Evolutionary conservation across 2,113 vertebrate species (phyloP).

Genomic region (Recurvirostra avosetta): DNA sequence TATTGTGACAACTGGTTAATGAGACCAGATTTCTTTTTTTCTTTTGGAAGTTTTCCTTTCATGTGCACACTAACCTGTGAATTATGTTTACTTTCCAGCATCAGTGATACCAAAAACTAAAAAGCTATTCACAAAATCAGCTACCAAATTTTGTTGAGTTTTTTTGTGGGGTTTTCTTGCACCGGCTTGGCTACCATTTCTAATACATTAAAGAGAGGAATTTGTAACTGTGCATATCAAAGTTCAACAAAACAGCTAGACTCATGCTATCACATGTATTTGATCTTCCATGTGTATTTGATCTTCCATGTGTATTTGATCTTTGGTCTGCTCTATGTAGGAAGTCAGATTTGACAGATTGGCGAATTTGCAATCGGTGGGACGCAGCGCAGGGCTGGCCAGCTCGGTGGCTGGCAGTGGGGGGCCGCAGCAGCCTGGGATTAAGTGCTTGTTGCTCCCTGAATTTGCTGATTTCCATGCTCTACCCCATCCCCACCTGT

Average conservation of each 20-base stretch:
- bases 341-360: neutral
- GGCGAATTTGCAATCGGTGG: accelerated
- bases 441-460: neutral
- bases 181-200: neutral
- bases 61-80: neutral
- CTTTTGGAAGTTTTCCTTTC: neutral
- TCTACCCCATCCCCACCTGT: neutral
- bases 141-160: neutral
- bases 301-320: neutral
- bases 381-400: too few relatives aligned
- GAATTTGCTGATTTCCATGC: neutral
- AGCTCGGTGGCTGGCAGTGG: neutral
- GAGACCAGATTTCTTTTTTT: neutral
- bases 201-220: neutral
- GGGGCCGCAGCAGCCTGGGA: neutral
- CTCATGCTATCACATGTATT: neutral
- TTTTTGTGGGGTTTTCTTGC: neutral
- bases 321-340: neutral
- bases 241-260: neutral
- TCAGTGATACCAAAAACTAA: neutral
- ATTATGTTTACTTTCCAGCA: neutral
- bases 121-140: neutral
- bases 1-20: neutral
- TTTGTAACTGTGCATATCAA: neutral
- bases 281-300: neutral